These are phyloP conservation scores for Mastomys coucha DNA, from an alignment of 2,113 vertebrate species.

Conservation along the genomic window DNA sequence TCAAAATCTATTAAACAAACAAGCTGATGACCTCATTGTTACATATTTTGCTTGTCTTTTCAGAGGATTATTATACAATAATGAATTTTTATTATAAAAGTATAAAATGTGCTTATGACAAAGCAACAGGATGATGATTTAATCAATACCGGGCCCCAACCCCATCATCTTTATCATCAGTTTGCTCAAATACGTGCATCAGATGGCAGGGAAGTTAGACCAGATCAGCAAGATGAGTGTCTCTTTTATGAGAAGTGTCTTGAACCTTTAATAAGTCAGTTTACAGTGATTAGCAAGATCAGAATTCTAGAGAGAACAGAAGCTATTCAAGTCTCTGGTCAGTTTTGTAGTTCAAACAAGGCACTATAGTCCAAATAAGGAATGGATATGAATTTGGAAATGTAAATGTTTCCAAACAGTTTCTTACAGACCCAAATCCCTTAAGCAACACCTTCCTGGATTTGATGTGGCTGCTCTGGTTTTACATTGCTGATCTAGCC, in stretches of 20 bases:
- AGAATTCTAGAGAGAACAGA: conserved; percentile 42
- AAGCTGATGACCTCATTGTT: not conserved
- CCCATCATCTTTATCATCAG: conserved; percentile 27
- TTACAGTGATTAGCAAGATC: conserved; percentile 36
- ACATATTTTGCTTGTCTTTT: conserved; percentile 53
- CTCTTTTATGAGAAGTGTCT: conserved; percentile 37
- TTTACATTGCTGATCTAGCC: conserved; percentile 52
- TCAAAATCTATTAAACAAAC: conserved; percentile 24
- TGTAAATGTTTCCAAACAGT: conserved; percentile 30
- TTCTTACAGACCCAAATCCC: conserved; percentile 43
- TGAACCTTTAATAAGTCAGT: conserved; percentile 32
- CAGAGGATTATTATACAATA: conserved; percentile 27
- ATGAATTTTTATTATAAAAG: conserved; percentile 53
- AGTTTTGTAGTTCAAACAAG: conserved; percentile 45
- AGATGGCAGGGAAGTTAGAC: not conserved
- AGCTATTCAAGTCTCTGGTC: conserved; percentile 13
- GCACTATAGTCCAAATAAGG: conserved; percentile 47
- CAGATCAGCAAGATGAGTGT: not conserved
- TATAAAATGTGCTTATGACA: conserved; percentile 50
- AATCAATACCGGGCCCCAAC: not conserved
- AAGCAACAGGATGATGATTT: conserved; percentile 10
- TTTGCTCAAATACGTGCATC: not conserved
- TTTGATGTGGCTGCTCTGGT: conserved; percentile 51
- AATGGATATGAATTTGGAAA: conserved; percentile 62
- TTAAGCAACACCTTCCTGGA: conserved; percentile 50